phyloP scores from a whole-genome alignment of 2,888 invertebrate genomes.

The Trachelus tabidus region DNA sequence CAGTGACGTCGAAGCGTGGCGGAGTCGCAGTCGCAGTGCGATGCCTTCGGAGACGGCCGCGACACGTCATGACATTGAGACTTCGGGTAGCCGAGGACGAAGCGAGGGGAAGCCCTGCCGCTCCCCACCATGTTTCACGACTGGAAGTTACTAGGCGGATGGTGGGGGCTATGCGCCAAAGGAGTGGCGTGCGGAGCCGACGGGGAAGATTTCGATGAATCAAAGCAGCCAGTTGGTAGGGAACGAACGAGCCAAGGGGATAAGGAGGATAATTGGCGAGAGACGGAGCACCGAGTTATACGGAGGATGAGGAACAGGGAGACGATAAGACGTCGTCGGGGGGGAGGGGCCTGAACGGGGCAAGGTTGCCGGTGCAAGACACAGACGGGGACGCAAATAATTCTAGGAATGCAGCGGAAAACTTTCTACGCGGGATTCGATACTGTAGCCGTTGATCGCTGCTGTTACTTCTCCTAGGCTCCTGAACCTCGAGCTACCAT shows the following conservation, averaged over 20 bases:
- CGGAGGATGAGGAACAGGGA: constrained; percentile 8
- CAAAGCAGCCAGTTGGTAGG: constrained; percentile 24
- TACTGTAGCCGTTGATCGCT: not conserved
- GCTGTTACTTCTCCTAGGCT: not conserved
- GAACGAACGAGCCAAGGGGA: constrained; percentile 64
- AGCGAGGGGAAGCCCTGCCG: not conserved
- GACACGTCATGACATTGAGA: constrained; percentile 27
- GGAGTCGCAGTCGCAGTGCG: constrained; percentile 12
- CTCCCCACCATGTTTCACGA: constrained; percentile 3
- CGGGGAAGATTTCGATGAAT: constrained; percentile 22
- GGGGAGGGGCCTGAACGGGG: not conserved
- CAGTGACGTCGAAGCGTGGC: constrained; percentile 1
- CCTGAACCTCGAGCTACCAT: not conserved
- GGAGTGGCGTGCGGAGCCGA: constrained; percentile 14
- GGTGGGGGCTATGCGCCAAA: constrained; percentile 5
- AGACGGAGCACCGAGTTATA: not conserved
- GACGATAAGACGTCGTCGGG: not conserved
- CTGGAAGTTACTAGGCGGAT: not conserved
- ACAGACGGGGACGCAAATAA: constrained; percentile 19
- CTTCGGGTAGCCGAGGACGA: constrained; percentile 6
- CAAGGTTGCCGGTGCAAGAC: constrained; percentile 10
- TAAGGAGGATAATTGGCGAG: constrained; percentile 43
- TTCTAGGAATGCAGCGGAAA: constrained; percentile 22
- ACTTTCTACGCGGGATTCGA: constrained; percentile 6
- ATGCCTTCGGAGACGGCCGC: constrained; percentile 16